phyloP scores from a whole-genome alignment of 92 coral and sea anemone species.

The Zoanthus gigantus region DNA sequence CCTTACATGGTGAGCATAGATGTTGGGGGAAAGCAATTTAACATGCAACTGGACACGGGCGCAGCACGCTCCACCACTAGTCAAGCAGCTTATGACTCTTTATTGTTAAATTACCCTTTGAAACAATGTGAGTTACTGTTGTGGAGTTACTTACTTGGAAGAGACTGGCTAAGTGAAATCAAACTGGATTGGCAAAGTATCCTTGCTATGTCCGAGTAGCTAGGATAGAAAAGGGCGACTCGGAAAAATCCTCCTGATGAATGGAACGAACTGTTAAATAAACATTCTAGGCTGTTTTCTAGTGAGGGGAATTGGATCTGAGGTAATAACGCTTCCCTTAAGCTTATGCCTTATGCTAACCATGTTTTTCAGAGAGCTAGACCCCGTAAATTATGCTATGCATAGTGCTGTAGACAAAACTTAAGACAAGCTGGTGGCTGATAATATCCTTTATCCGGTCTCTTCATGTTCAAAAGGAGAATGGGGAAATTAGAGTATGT shows the following conservation, averaged over 20 bases:
- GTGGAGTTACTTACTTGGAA: not conserved
- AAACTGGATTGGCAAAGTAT: not conserved
- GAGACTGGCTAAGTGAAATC: too few relatives aligned
- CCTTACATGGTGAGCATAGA: too few relatives aligned
- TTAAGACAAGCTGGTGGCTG: not conserved
- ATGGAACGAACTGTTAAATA: not conserved
- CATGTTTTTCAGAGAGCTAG: not conserved
- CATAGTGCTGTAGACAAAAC: not conserved
- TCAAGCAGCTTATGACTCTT: too few relatives aligned
- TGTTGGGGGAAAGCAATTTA: too few relatives aligned
- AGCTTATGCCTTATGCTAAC: not conserved
- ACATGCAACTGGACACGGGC: too few relatives aligned
- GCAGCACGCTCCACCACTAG: too few relatives aligned
- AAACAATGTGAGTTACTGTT: not conserved
- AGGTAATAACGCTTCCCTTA: not conserved
- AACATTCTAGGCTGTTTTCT: not conserved
- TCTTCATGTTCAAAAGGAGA: not conserved
- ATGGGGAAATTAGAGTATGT: not conserved
- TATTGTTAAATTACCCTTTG: not conserved
- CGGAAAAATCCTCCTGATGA: too few relatives aligned
- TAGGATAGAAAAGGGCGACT: too few relatives aligned
- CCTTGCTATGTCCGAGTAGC: too few relatives aligned
- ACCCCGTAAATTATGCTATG: not conserved
- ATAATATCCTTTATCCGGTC: not conserved
- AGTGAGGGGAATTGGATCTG: too few relatives aligned